Base-by-base conservation (phyloP, 2,888 invertebrate genomes). In the Diplolepis rosae region DNA sequence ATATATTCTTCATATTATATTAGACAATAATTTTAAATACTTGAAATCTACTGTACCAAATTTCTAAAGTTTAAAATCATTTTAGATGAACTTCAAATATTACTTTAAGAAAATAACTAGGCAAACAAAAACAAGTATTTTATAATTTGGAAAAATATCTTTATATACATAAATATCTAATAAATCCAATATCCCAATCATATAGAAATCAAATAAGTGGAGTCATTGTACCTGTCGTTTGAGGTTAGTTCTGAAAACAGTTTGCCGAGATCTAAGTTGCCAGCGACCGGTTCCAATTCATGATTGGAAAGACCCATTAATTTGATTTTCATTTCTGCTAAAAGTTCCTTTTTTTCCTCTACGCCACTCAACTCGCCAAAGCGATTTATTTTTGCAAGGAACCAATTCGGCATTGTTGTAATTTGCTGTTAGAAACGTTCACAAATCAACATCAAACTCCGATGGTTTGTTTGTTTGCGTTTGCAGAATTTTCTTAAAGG, bases 211-310 rank as follows among this genome's bases (percentile, higher is more conserved):
- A 77, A 81, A 82, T 78, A 30, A 77, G 78, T 76, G 51, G 68
- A 68, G 77, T 83, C 80, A 84, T 80, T 52, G 48, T 56, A 48
- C 75, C 87, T 80, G 76, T 87, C 84, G 69, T 78, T 76, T 11
- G 84, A 83, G 83, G 85, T 84, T 84, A 88, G 67, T 45, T 84
- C 77, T 11, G 75, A 54, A 70, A 87, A 83, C 22, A 88, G 71
- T 13, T 71, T 75, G 13, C 70, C 72, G 24, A 83, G 74, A 68
- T 87, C 80, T 39, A 85, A 68, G 72, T 76, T 81, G 1, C 69
- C 51, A 42, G 79, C 77, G 5, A 85, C 71, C 30, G 82, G 79
- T 52, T 83, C 75, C 22, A 75, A 66, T 56, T 88, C 85, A 30
- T 70, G 66, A 22, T 71, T 69, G 2, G 73, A 77, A 9, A 85